Percentiles rank a stretch among this genome's conserved stretches.
These are phyloP conservation scores for Cepaea hortensis DNA, from an alignment of 2,888 invertebrate species.

Conservation along the genomic window DNA sequence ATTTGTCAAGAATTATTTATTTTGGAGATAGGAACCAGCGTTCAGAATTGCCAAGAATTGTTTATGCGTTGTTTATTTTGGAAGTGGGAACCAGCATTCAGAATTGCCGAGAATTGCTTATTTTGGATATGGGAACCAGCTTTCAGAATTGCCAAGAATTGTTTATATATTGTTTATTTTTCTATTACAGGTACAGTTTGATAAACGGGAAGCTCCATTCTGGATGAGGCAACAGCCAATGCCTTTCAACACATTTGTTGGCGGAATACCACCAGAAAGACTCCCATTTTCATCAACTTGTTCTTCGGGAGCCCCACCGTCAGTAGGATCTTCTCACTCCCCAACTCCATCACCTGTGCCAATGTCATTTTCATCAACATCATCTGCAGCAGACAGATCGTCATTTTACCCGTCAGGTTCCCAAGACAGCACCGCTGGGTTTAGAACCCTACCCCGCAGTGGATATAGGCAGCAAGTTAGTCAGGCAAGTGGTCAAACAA, in stretches of 20 bases:
- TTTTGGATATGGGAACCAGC: too few species aligned
- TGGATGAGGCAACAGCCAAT: slow-evolving; percentile 1
- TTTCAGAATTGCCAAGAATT: too few species aligned
- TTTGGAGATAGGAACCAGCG: too few species aligned
- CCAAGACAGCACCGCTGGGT: not conserved
- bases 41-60: too few species aligned
- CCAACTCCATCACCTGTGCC: slow-evolving; percentile 26
- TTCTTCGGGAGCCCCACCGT: slow-evolving; percentile 16
- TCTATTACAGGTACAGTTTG: not conserved
- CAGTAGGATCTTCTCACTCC: not conserved
- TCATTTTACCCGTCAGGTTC: slow-evolving; percentile 9
- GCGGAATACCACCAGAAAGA: not conserved
- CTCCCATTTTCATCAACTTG: slow-evolving; percentile 2
- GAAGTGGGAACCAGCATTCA: too few species aligned
- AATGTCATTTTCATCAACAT: slow-evolving; percentile 18
- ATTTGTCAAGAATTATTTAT: too few species aligned
- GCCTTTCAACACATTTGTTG: not conserved
- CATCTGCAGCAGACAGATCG: slow-evolving; percentile 17
- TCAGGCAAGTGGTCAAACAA: slow-evolving; percentile 14
- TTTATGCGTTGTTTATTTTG: too few species aligned
- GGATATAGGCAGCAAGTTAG: not conserved
- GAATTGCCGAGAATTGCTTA: too few species aligned
- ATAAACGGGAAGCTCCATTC: not conserved
- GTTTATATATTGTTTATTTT: not conserved
- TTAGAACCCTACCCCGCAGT: not conserved